phyloP scores from a whole-genome alignment of 92 coral and sea anemone genomes.

The Anthopleura xanthogrammica region DNA sequence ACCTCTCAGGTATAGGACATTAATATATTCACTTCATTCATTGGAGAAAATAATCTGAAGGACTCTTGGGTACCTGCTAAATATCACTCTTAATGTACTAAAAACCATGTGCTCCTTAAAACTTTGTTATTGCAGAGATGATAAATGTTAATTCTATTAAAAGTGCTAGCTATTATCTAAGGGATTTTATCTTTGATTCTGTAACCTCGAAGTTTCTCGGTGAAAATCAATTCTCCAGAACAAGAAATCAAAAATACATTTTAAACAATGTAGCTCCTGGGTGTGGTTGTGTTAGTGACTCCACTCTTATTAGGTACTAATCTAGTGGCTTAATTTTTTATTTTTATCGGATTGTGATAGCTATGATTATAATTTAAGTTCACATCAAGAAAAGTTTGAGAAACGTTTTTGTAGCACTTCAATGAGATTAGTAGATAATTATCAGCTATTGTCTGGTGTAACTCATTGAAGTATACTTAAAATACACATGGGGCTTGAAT shows the following conservation, averaged over 20 bases:
- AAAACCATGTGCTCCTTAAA: slow-evolving; percentile 22
- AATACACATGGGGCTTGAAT: not conserved
- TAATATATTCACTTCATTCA: slow-evolving; percentile 2
- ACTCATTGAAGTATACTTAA: not conserved
- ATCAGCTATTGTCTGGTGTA: not conserved
- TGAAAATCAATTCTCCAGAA: not conserved
- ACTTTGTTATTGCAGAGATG: not conserved
- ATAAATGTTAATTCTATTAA: not conserved
- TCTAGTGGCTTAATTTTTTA: not conserved
- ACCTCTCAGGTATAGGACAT: not conserved
- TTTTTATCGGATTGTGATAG: not conserved
- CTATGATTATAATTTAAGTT: not conserved
- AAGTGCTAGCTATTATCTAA: not conserved
- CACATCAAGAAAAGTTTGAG: not conserved
- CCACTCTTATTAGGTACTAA: not conserved
- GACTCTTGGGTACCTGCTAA: slow-evolving; percentile 7
- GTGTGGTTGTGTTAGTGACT: not conserved
- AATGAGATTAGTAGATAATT: slow-evolving; percentile 15
- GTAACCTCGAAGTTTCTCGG: not conserved
- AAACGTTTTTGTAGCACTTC: not conserved
- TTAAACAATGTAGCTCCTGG: not conserved
- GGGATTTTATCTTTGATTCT: not conserved
- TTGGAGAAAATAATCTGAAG: not conserved
- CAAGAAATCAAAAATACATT: not conserved
- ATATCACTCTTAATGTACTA: not conserved